Evolutionary conservation across 1,140 invertebrate species (phyloP), one percentile per base, ranked within the genome.

Genomic region (Heterodera carotae): DNA sequence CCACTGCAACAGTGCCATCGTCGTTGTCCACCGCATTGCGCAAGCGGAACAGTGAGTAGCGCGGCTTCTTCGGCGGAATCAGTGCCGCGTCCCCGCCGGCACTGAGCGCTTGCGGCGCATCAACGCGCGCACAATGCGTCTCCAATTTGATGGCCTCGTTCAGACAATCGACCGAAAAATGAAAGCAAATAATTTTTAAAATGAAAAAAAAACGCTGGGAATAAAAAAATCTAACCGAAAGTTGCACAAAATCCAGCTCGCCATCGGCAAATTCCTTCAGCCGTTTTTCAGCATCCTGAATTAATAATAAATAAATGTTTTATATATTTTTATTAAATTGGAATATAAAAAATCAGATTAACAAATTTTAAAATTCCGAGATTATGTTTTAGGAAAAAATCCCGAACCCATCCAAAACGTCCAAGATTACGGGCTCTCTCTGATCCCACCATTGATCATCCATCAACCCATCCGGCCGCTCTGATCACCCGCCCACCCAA

Each of bases 251-350:
- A 79, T 90, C 90, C 22, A 91, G 80, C 72, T 88, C 80, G 25
- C 89, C 89, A 22, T 89, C 82, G 74, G 88, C 88, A 73, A 92
- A 89, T 66, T 88, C 81, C 60, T 88, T 87, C 62, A 98, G 90
- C 68, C 93, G 93, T 75, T 92, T 90, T 81, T 92, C 90, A 0
- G 94, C 94, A 76, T 92, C 91, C 68, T 56, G 39, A 43, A 43
- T 43, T 43, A 43, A 43, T 1, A 43, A 0, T 6, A 43, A 43
- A 1, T 43, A 43, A n/a, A n/a, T n/a, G n/a, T n/a, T n/a, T n/a
- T n/a, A n/a, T n/a, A n/a, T n/a, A n/a, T n/a, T n/a, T n/a, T n/a
- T n/a, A n/a, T n/a, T n/a, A n/a, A n/a, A n/a, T n/a, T n/a, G n/a
- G n/a, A 39, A 39, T 6, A 39, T 6, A 39, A 39, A 39, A 6